phyloP scores from a whole-genome alignment of 2,888 invertebrate genomes.

The Fragum fragum region DNA sequence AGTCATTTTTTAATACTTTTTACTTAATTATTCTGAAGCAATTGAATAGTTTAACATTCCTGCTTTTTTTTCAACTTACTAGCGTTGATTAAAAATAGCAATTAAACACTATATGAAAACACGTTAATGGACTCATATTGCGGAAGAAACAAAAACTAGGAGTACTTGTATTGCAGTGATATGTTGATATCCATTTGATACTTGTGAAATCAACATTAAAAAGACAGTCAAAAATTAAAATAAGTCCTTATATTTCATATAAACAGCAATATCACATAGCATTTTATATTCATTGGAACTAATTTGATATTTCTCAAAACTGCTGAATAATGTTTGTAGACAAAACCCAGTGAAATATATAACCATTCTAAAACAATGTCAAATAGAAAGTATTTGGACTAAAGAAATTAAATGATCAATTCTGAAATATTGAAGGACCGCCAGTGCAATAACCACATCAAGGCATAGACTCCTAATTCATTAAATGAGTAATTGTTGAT shows the following conservation, averaged over 20 bases:
- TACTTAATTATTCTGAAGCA: too few species aligned
- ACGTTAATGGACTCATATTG: background rate
- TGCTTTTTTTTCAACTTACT: too few species aligned
- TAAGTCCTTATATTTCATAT: background rate
- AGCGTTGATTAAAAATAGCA: too few species aligned
- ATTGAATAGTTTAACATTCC: too few species aligned
- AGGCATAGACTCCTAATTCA: too few species aligned
- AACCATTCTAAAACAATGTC: too few species aligned
- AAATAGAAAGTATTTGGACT: too few species aligned
- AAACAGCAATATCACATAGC: background rate
- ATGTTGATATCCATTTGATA: background rate
- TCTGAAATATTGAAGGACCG: background rate
- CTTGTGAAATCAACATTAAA: background rate
- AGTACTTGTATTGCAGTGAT: background rate
- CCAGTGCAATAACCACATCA: too few species aligned
- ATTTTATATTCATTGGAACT: background rate
- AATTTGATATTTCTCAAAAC: background rate
- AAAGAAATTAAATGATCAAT: background rate
- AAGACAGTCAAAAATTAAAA: background rate
- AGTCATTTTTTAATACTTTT: too few species aligned
- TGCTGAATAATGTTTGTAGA: background rate
- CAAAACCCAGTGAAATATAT: too few species aligned
- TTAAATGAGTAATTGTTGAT: background rate
- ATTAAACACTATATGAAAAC: background rate
- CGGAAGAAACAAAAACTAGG: background rate